Evolutionary conservation across 2,797 vertebrate genomes (phyloP).

Genomic region (Hafferia zeledoni): DNA sequence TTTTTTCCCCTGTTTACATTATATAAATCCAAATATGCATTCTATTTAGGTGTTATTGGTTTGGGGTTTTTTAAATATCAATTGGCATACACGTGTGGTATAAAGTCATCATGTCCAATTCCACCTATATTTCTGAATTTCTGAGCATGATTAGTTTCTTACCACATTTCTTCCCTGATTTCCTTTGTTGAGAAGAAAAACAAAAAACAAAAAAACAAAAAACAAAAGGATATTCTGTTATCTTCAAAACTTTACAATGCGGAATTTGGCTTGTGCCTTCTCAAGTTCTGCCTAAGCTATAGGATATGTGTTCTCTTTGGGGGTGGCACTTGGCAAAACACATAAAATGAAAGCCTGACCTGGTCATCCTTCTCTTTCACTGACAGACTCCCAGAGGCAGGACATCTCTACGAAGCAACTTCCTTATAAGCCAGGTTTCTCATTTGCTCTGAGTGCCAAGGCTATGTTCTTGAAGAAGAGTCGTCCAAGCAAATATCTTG

Average conservation of each 20-base stretch:
- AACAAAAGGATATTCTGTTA: not conserved
- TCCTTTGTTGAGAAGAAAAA: not conserved
- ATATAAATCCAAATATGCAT: not conserved
- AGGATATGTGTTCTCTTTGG: not conserved
- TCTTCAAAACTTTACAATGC: not conserved
- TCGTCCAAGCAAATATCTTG: not conserved
- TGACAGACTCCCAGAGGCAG: not conserved
- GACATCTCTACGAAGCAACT: not conserved
- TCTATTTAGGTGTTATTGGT: not conserved
- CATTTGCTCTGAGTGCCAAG: not conserved
- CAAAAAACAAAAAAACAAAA: not conserved
- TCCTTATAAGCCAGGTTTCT: not conserved
- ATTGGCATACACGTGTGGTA: not conserved
- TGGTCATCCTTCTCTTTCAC: not conserved
- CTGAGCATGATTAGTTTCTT: not conserved
- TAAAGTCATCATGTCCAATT: not conserved
- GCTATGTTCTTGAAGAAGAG: slow-evolving; percentile 24
- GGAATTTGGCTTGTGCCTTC: not conserved
- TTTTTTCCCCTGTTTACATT: not conserved
- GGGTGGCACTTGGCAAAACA: slow-evolving; percentile 7
- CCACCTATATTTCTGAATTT: not conserved
- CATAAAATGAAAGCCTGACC: not conserved
- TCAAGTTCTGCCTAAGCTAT: not conserved
- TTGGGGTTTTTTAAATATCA: not conserved
- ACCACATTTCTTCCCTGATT: not conserved